These are phyloP conservation scores for Andrena cerasifolii DNA, from an alignment of 1,140 invertebrate genomes.

Conservation along the genomic window DNA sequence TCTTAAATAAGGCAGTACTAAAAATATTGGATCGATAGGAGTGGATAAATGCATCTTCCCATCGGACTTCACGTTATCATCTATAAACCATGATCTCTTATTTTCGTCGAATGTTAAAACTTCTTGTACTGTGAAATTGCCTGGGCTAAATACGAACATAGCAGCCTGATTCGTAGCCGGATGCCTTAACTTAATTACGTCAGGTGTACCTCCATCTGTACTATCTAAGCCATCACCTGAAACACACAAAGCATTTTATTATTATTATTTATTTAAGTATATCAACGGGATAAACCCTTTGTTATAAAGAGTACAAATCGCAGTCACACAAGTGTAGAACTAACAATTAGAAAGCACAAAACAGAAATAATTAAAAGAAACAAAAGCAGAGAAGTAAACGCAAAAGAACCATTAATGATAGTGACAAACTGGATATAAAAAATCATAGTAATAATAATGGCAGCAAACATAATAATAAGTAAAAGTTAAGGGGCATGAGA, in stretches of 20 bases:
- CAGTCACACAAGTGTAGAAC: too few species aligned
- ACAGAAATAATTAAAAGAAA: too few species aligned
- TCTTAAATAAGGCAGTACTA: constrained; percentile 83
- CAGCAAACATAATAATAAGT: too few species aligned
- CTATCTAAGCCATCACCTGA: constrained; percentile 80
- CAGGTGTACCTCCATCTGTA: constrained; percentile 85
- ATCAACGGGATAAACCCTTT: too few species aligned
- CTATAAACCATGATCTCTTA: constrained; percentile 87
- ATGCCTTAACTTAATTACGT: constrained; percentile 88
- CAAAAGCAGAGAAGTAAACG: too few species aligned
- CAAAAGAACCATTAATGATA: too few species aligned
- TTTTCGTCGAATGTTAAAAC: constrained; percentile 86
- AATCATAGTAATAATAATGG: too few species aligned
- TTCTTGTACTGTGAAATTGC: constrained; percentile 85
- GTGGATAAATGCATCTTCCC: constrained; percentile 88
- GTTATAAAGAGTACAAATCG: too few species aligned
- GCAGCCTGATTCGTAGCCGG: constrained; percentile 84
- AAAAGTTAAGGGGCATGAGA: too few species aligned
- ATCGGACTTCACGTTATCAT: constrained; percentile 88
- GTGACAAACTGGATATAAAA: too few species aligned
- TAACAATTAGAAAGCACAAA: too few species aligned
- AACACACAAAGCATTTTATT: constrained; percentile 52
- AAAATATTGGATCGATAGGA: constrained; percentile 88
- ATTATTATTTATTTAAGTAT: too few species aligned
- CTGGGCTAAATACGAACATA: constrained; percentile 85